Conservation (phyloP, 1,140 invertebrate species). For the Oscheius sp. region DNA sequence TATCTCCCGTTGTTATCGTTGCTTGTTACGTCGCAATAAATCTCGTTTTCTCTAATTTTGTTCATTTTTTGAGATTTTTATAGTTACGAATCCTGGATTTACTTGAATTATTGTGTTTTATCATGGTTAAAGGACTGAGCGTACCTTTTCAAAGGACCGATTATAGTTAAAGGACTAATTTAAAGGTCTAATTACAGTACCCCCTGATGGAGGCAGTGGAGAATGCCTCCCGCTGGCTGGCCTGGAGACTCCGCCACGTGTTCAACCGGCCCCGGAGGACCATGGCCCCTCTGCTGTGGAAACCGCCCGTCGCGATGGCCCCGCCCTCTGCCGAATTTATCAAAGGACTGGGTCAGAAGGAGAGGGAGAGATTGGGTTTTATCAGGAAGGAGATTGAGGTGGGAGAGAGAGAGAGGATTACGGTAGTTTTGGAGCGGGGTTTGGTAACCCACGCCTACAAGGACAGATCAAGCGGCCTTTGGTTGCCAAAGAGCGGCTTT, state of each 20-base stretch:
- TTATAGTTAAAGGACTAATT: too few relatives aligned
- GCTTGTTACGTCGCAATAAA: not conserved
- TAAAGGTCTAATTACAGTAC: too few relatives aligned
- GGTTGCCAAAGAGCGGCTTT: too few relatives aligned
- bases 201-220: constrained; percentile 6
- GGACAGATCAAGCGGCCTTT: too few relatives aligned
- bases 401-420: too few relatives aligned
- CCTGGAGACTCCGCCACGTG: constrained; percentile 19
- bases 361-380: constrained; percentile 21
- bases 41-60: not conserved
- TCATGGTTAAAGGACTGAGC: too few relatives aligned
- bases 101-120: too few relatives aligned
- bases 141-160: too few relatives aligned
- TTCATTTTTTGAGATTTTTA: not conserved
- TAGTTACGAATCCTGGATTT: too few relatives aligned
- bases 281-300: constrained; percentile 29
- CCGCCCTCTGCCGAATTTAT: constrained; percentile 18
- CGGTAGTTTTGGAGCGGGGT: too few relatives aligned
- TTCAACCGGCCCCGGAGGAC: constrained; percentile 1
- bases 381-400: constrained; percentile 43
- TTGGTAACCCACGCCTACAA: too few relatives aligned
- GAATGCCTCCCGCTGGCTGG: constrained; percentile 9
- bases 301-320: not conserved
- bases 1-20: too few relatives aligned
- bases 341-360: constrained; percentile 6